These are phyloP conservation scores for Melanotaenia nigrans DNA, from an alignment of 2,797 vertebrate species.

Conservation along the genomic window DNA sequence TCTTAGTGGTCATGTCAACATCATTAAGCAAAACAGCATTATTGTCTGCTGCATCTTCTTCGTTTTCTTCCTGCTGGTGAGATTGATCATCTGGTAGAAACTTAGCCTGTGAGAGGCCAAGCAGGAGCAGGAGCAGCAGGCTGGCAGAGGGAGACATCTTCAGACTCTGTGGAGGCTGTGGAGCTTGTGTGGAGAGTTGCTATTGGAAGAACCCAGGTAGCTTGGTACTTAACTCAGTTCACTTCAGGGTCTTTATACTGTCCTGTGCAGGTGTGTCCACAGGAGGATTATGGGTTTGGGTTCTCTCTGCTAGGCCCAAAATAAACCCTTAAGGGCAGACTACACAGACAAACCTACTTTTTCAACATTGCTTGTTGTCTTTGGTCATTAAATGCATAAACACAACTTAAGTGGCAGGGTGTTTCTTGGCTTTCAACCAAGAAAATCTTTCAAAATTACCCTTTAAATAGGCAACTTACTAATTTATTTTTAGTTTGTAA, in stretches of 20 bases:
- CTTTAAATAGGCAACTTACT: not conserved
- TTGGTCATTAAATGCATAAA: not conserved
- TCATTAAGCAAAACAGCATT: not conserved
- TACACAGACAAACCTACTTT: constrained; percentile 42
- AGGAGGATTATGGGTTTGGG: constrained; percentile 52
- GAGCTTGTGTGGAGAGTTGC: constrained; percentile 37
- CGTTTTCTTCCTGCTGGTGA: constrained; percentile 41
- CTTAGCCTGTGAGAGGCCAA: constrained; percentile 54
- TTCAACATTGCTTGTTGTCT: constrained; percentile 21
- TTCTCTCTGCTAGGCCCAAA: constrained; percentile 38
- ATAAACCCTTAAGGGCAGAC: constrained; percentile 45
- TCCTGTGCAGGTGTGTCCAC: constrained; percentile 57
- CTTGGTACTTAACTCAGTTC: constrained; percentile 46
- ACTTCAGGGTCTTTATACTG: constrained; percentile 63
- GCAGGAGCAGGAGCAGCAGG: constrained; percentile 62
- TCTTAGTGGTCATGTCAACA: constrained; percentile 50
- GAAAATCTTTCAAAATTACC: not conserved
- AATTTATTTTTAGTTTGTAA: not conserved
- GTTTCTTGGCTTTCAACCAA: not conserved
- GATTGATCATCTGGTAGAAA: constrained; percentile 10
- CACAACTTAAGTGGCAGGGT: not conserved
- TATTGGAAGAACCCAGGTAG: constrained; percentile 45
- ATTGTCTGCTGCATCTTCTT: not conserved
- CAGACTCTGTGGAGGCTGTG: constrained; percentile 33
- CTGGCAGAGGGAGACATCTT: constrained; percentile 58